Percentiles rank a stretch among this genome's conserved stretches.
Conservation (phyloP, 2,888 invertebrate species). For the Cosmia trapezina region DNA sequence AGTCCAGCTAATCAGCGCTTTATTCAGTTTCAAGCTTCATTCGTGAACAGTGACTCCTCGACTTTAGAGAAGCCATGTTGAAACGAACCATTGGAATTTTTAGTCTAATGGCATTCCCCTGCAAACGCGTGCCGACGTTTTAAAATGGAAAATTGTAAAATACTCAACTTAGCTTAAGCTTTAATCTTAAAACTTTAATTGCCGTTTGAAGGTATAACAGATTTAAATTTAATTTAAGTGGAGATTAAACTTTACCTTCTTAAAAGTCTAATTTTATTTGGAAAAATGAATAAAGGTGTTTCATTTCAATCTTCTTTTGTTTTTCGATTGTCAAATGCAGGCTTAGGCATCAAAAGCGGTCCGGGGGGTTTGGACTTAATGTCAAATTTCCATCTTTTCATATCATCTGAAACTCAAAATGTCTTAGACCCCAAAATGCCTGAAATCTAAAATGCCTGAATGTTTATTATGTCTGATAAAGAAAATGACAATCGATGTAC, state of each 20-base stretch:
- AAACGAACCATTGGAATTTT: slow-evolving; percentile 61
- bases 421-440: too few species aligned
- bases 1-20: background rate
- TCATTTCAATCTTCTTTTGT: background rate
- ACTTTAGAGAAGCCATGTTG: slow-evolving; percentile 45
- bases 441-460: too few species aligned
- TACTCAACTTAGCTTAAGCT: slow-evolving; percentile 34
- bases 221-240: slow-evolving; percentile 37
- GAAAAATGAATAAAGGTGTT: background rate
- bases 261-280: slow-evolving; percentile 7
- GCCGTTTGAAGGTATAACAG: slow-evolving; percentile 14
- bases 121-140: slow-evolving; percentile 48
- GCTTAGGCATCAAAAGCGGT: too few species aligned
- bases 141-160: slow-evolving; percentile 55
- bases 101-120: slow-evolving; percentile 50
- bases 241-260: background rate
- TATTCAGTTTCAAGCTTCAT: background rate
- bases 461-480: too few species aligned
- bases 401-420: too few species aligned
- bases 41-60: slow-evolving; percentile 18
- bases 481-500: too few species aligned
- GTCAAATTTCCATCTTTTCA: too few species aligned
- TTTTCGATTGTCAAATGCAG: background rate
- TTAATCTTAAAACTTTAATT: slow-evolving; percentile 56
- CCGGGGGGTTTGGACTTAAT: too few species aligned